These are phyloP conservation scores for Sycophila texana DNA, from an alignment of 2,888 invertebrate species.

Conservation along the genomic window DNA sequence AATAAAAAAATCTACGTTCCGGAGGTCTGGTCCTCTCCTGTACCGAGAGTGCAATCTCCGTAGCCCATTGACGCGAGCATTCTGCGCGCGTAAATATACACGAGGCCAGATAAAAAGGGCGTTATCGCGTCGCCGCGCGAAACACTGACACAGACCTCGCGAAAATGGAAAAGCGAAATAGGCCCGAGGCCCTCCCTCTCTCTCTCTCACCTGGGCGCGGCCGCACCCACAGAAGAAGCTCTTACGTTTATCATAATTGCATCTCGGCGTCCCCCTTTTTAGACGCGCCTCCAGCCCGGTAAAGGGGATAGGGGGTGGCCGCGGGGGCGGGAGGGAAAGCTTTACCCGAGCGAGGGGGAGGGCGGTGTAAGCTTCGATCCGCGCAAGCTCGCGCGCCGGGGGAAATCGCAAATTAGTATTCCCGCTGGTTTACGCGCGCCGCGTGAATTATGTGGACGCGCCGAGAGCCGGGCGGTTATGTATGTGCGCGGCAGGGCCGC, in stretches of 20 bases:
- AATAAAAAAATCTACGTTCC: no score
- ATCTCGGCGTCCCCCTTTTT: constrained; percentile 61
- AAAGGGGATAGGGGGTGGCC: background rate
- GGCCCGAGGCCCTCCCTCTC: no score
- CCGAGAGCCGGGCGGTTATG: background rate
- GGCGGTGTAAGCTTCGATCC: constrained; percentile 14
- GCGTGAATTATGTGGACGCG: constrained; percentile 52
- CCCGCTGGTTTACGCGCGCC: constrained; percentile 48
- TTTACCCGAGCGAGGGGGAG: background rate
- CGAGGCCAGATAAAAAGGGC: background rate
- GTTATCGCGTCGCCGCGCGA: background rate
- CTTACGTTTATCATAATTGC: constrained; percentile 72
- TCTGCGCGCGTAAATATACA: background rate
- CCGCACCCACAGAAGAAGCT: constrained; percentile 66
- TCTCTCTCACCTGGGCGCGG: no score
- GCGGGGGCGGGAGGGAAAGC: background rate
- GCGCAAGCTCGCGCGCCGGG: background rate
- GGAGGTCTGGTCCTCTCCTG: no score
- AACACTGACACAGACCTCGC: no score
- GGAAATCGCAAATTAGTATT: constrained; percentile 60
- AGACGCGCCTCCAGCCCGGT: constrained; percentile 22
- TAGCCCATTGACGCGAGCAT: constrained; percentile 5
- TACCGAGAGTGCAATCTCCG: background rate
- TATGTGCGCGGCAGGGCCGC: constrained; percentile 21
- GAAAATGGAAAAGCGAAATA: no score